Evolutionary conservation across 2,888 invertebrate genomes (phyloP).

Genomic region (Ferrisia virgata): DNA sequence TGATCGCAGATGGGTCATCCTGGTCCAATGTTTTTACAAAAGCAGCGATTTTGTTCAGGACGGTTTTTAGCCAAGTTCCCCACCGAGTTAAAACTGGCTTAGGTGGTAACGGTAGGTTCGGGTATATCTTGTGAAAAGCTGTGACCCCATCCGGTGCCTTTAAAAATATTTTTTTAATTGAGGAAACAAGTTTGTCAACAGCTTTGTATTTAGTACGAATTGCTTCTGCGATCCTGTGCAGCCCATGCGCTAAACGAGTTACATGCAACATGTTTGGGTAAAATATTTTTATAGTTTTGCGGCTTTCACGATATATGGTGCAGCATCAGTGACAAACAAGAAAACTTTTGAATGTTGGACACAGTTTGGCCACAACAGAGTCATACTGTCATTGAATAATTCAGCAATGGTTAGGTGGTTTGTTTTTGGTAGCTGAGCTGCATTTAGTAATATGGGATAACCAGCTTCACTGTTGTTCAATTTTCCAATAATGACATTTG

Average conservation of each 20-base stretch:
- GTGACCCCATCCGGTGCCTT: not conserved
- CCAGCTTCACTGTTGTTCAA: not conserved
- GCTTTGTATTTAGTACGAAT: not conserved
- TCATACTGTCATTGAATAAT: conserved; percentile 21
- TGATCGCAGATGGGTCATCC: not conserved
- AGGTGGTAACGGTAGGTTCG: not conserved
- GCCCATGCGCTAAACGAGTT: conserved; percentile 31
- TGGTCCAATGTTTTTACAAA: not conserved
- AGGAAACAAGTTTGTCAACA: not conserved
- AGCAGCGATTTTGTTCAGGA: not conserved
- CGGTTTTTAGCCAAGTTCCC: conserved; percentile 30
- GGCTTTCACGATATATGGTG: conserved; percentile 35
- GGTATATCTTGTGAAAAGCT: not conserved
- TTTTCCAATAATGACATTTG: conserved; percentile 31
- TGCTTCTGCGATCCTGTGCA: conserved; percentile 10
- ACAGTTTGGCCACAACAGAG: conserved; percentile 10
- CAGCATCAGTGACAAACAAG: conserved; percentile 38
- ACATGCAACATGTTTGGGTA: conserved; percentile 38
- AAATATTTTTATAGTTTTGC: not conserved
- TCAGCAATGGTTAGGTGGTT: conserved; percentile 23
- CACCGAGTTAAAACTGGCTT: conserved; percentile 23
- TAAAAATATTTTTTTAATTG: conserved; percentile 28
- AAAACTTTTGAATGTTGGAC: conserved; percentile 22
- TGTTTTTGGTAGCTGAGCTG: conserved; percentile 21
- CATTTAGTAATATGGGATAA: not conserved